Evolutionary conservation across 2,797 vertebrate genomes (phyloP), one percentile per base, ranked within the genome.

Genomic region (Holocentrus rufus): DNA sequence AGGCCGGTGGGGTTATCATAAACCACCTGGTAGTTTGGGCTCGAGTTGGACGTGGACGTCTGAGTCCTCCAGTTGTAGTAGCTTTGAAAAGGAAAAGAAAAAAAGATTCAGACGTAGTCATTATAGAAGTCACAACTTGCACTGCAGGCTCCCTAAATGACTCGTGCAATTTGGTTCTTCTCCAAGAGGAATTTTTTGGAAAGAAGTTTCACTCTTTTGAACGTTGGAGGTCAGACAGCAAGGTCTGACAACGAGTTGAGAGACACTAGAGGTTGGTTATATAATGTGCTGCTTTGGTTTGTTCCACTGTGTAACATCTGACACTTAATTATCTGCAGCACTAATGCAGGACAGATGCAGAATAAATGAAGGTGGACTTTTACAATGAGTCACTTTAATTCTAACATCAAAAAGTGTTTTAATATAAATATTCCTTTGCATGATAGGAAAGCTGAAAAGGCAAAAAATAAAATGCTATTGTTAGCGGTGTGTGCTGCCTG

Each of bases 41-140:
- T 97, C 58, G 92, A 88, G 82, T 92, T 94, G 68, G 92, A 94
- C 20, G 90, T 70, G 76, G 91, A 92, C 73, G 90, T 74, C 65
- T 94, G 94, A 20, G 90, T 95, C 76, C 93, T 91, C 95, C 96
- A 95, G 90, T 97, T 97, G 91, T 95, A 96, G 93, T 95, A 97
- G 84, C 95, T 98, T 80, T n/a, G 68, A 83, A 84, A 58, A 80
- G 31, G n/a, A n/a, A 71, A 75, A 55, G 20, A 18, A 0, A 14
- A 69, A 25, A 27, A 39, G 17, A 64, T 2, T 22, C n/a, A 44
- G 18, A 6, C 66, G 52, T n/a, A 44, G 59, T 5, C 25, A 22
- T 14, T 31, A 7, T 5, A 15, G 0, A 42, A 30, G 49, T 15
- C 14, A 14, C 1, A 44, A 2, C 14, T 15, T 15, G 14, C 14